A percentile compares a stretch with the other conserved stretches of the same genome.
Conservation (phyloP, 2,888 invertebrate species). For the Axea sp. region DNA sequence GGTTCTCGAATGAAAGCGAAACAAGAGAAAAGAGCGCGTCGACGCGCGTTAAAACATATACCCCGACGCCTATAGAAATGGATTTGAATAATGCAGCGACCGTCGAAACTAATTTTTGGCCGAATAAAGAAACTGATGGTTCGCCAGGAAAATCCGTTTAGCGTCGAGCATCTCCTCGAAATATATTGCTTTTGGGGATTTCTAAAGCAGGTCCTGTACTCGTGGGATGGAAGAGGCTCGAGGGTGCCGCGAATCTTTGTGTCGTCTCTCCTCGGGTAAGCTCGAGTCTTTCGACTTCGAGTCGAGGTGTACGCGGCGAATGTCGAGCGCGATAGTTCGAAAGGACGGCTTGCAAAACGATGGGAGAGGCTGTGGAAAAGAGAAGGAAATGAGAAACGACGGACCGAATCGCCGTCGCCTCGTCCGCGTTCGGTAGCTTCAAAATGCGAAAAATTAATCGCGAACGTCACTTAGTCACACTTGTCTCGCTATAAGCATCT, state of each 20-base stretch:
- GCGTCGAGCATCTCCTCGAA: constrained; percentile 71
- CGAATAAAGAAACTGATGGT: constrained; percentile 72
- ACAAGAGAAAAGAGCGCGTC: too few species aligned
- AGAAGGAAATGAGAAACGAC: constrained; percentile 5
- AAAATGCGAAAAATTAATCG: constrained; percentile 58
- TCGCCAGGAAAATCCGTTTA: constrained; percentile 74
- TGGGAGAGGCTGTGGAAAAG: background rate
- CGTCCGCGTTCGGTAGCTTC: constrained; percentile 27
- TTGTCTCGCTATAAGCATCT: constrained; percentile 14
- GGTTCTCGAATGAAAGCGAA: too few species aligned
- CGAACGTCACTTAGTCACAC: constrained; percentile 42
- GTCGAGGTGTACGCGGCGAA: constrained; percentile 26
- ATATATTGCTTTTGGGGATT: constrained; percentile 76
- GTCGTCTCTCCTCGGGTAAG: constrained; percentile 22
- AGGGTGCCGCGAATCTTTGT: constrained; percentile 42
- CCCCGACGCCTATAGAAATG: too few species aligned
- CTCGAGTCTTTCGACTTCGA: constrained; percentile 23
- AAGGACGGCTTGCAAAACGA: background rate
- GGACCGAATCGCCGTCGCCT: background rate
- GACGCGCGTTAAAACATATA: too few species aligned
- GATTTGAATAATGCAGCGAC: background rate
- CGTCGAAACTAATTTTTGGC: constrained; percentile 73
- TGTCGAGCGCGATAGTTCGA: constrained; percentile 24
- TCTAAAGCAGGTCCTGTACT: constrained; percentile 73
- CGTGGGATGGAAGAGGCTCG: constrained; percentile 42